Evolutionary conservation across 2,888 invertebrate species (phyloP).

Genomic region (Clunio marinus): DNA sequence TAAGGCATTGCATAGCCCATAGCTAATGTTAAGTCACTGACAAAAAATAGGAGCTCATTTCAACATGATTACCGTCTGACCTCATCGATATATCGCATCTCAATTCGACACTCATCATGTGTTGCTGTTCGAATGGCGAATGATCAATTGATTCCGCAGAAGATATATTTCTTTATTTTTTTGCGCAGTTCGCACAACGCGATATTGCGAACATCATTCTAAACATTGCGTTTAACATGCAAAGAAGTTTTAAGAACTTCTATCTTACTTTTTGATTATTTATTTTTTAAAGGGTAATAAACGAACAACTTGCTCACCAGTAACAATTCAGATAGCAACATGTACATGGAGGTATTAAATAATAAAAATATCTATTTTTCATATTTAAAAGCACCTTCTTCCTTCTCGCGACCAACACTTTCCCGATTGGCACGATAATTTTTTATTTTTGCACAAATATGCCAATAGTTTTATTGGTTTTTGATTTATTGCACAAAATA

Average conservation of each 20-base stretch:
- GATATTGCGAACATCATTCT: not conserved
- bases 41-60: constrained; percentile 24
- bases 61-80: constrained; percentile 22
- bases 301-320: too few species aligned
- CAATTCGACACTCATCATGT: constrained; percentile 2
- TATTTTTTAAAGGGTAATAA: too few species aligned
- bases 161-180: constrained; percentile 32
- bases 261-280: not conserved
- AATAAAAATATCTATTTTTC: constrained; percentile 1
- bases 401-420: not conserved
- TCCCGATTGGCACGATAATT: constrained; percentile 23
- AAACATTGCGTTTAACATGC: constrained; percentile 25
- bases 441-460: constrained; percentile 36
- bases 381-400: not conserved
- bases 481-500: constrained; percentile 29
- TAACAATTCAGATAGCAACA: not conserved
- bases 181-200: not conserved
- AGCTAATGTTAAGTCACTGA: not conserved
- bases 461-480: constrained; percentile 37
- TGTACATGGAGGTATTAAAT: constrained; percentile 9
- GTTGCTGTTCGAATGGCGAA: not conserved
- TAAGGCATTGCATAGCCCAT: not conserved
- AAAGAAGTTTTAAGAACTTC: not conserved
- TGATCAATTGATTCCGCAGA: constrained; percentile 2
- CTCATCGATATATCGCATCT: constrained; percentile 1